Percentiles rank a stretch among this genome's conserved stretches.
Evolutionary conservation across 1,140 invertebrate genomes (phyloP).

Genomic region (Drosophila parvula): DNA sequence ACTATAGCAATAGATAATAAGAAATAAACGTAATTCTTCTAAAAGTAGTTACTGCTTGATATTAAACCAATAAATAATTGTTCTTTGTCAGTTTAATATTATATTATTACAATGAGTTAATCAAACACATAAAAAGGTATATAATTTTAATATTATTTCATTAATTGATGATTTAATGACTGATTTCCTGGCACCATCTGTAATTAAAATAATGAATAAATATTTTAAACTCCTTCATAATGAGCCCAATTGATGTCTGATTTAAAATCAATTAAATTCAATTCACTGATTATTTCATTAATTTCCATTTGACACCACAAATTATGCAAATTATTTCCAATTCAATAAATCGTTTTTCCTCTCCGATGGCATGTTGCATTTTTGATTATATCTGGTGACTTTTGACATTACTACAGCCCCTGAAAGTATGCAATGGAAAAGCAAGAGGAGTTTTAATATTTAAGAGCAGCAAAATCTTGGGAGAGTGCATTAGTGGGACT

Average conservation of each 20-base stretch:
- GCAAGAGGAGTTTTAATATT: background rate
- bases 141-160: background rate
- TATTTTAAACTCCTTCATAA: background rate
- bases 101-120: background rate
- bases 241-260: background rate
- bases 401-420: background rate
- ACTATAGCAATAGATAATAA: background rate
- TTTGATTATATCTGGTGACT: background rate
- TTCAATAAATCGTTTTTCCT: constrained; percentile 5
- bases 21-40: background rate
- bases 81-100: background rate
- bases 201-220: background rate
- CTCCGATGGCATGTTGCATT: background rate
- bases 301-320: background rate
- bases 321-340: background rate
- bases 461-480: no score
- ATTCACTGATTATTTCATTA: constrained; percentile 7
- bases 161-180: background rate
- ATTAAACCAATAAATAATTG: background rate
- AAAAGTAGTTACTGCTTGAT: background rate
- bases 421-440: constrained; percentile 29
- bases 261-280: background rate
- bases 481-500: background rate
- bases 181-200: background rate
- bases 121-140: background rate